Evolutionary conservation across 2,888 invertebrate species (phyloP).

Genomic region (Palloptera scutellata): DNA sequence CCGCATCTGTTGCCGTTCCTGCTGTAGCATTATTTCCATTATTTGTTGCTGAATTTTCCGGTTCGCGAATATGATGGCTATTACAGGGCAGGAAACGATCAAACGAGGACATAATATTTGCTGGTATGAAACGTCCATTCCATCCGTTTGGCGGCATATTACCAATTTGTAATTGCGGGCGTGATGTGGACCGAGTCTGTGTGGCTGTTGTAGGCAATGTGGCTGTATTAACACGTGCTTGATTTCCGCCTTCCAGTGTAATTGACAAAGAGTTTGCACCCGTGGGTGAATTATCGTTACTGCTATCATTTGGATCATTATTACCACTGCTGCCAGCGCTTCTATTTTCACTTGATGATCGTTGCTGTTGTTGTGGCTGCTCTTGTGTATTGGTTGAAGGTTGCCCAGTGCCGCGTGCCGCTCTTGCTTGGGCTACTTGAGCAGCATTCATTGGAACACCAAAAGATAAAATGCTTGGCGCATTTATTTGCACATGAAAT

Average conservation of each 20-base stretch:
- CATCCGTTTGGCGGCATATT: conserved; percentile 66
- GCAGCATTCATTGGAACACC: conserved; percentile 65
- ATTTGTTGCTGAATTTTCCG: conserved; percentile 40
- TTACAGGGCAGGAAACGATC: conserved; percentile 74
- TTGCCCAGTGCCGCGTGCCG: conserved; percentile 40
- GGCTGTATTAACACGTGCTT: conserved; percentile 69
- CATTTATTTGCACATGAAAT: conserved; percentile 61
- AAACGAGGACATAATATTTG: conserved; percentile 61
- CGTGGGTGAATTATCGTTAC: conserved; percentile 24
- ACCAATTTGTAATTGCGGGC: conserved; percentile 74
- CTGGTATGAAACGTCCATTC: conserved; percentile 61
- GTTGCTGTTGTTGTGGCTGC: conserved; percentile 67
- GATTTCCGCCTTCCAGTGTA: conserved; percentile 32
- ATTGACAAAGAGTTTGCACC: conserved; percentile 13
- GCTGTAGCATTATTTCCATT: conserved; percentile 28
- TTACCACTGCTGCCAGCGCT: conserved; percentile 39
- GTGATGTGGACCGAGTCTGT: conserved; percentile 73
- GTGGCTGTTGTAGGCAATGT: conserved; percentile 77
- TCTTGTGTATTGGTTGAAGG: conserved; percentile 43
- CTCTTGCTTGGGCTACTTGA: conserved; percentile 43
- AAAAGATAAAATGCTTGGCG: conserved; percentile 59
- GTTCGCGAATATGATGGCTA: conserved; percentile 72
- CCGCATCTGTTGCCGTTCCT: conserved; percentile 5
- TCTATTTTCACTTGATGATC: conserved; percentile 71
- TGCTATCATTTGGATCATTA: conserved; percentile 32